These are phyloP conservation scores for Takifugu bimaculatus DNA, from an alignment of 2,113 vertebrate species.

Conservation along the genomic window DNA sequence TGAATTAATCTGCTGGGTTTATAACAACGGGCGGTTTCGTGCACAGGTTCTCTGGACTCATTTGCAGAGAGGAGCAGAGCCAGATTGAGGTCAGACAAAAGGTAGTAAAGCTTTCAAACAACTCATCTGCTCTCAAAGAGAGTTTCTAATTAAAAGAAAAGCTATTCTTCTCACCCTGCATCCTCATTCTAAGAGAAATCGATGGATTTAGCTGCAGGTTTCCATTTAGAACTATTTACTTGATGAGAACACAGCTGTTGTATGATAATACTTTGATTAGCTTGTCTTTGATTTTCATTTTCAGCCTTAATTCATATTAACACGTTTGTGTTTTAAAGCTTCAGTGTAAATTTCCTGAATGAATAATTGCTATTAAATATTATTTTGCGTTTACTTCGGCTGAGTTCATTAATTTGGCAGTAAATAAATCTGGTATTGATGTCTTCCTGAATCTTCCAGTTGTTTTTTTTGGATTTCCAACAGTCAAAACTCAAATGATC, in stretches of 20 bases:
- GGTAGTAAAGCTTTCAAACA: conserved; percentile 50
- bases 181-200: conserved; percentile 29
- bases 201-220: conserved; percentile 32
- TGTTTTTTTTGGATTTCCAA: too few species aligned
- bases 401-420: too few species aligned
- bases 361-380: too few species aligned
- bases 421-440: too few species aligned
- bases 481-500: too few species aligned
- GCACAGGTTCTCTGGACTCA: conserved; percentile 46
- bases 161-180: conserved; percentile 20
- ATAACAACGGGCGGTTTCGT: conserved; percentile 53
- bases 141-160: conserved; percentile 59
- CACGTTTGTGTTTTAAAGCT: too few species aligned
- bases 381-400: too few species aligned
- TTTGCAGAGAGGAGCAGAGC: conserved; percentile 52
- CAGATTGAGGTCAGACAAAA: conserved; percentile 61
- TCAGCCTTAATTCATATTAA: too few species aligned
- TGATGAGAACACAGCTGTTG: neutral
- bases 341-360: too few species aligned
- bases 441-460: too few species aligned
- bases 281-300: neutral
- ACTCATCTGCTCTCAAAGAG: conserved; percentile 55
- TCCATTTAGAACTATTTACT: conserved; percentile 24
- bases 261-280: too few species aligned
- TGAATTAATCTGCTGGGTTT: conserved; percentile 48